Percentiles rank a stretch among this genome's conserved stretches.
Evolutionary conservation across 2,113 vertebrate species (phyloP).

Genomic region (Hippocampus mohnikei): DNA sequence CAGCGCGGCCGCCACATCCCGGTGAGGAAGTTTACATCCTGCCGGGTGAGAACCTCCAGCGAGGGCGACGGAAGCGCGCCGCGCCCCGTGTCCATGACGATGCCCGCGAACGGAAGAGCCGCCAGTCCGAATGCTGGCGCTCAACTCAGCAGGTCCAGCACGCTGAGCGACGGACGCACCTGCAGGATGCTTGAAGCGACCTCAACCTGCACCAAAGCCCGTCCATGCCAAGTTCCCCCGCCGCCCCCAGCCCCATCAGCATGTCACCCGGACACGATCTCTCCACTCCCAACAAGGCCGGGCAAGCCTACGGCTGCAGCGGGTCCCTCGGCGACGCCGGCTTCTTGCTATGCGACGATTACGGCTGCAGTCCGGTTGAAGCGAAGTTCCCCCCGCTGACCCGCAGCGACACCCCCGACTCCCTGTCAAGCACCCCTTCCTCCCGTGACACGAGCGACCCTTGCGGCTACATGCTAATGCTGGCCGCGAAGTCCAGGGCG

Average conservation of each 20-base stretch:
- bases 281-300: slow-evolving; percentile 78
- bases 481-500: slow-evolving; percentile 57
- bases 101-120: slow-evolving; percentile 78
- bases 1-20: slow-evolving; percentile 73
- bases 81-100: slow-evolving; percentile 68
- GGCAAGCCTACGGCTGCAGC: slow-evolving; percentile 83
- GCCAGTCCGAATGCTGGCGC: slow-evolving; percentile 75
- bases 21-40: slow-evolving; percentile 65
- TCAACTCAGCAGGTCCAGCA: slow-evolving; percentile 79
- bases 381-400: slow-evolving; percentile 75
- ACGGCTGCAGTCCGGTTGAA: slow-evolving; percentile 85
- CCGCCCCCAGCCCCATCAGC: slow-evolving; percentile 81
- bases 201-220: slow-evolving; percentile 80
- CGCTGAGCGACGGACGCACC: slow-evolving; percentile 67
- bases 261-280: slow-evolving; percentile 78
- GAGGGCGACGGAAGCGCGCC: slow-evolving; percentile 76
- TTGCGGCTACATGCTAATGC: slow-evolving; percentile 88
- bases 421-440: slow-evolving; percentile 82
- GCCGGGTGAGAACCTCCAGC: slow-evolving; percentile 81
- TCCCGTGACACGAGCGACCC: slow-evolving; percentile 76
- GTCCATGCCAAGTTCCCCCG: slow-evolving; percentile 82
- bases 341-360: slow-evolving; percentile 92
- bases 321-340: slow-evolving; percentile 88
- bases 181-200: slow-evolving; percentile 61
- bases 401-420: slow-evolving; percentile 87